Base-by-base conservation (phyloP, 2,888 invertebrate genomes). In the Hyles lineata region DNA sequence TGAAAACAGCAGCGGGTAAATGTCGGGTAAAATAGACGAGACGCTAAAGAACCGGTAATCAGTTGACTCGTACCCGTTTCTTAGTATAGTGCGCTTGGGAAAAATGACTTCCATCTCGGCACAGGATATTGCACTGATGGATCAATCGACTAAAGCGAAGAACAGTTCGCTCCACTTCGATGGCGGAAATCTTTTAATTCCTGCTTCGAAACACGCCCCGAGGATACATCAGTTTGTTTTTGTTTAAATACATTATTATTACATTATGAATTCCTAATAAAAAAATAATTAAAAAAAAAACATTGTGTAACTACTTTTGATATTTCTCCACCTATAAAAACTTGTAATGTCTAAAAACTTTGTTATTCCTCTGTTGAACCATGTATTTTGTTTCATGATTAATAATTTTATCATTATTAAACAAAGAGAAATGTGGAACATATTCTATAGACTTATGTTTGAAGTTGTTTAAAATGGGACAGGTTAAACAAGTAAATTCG, bases 111-210 rank as follows among this genome's bases (percentile, higher is more conserved):
- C 82, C 79, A 80, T 79, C 84, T 76, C 80, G 74, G 81, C 78
- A 78, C 85, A 85, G 86, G 87, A 87, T 87, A 87, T 87, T 87
- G 83, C 82, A 75, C 79, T 82, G 84, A 86, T 83, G 84, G 80
- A 78, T 82, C 81, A 80, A 82, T 83, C 82, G 43, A 43, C 23
- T 50, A 50, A 43, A 17, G 23, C 67, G 67, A 23, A 43, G 32
- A 82, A 78, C 76, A 75, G 77, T 73, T 74, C 74, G 73, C 70
- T 70, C 71, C 72, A 74, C 74, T 75, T 77, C 75, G 72, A 78
- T 78, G 73, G 71, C 79, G 81, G 81, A 84, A 80, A 79, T 79
- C 74, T 78, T 75, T 63, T 72, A 76, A 80, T 75, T 74, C 75
- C 74, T 75, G 19, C 67, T 50, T 23, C 67, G 50, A 50, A 43